These are phyloP conservation scores for Notechis scutatus DNA, from an alignment of 2,113 vertebrate species.

Conservation along the genomic window DNA sequence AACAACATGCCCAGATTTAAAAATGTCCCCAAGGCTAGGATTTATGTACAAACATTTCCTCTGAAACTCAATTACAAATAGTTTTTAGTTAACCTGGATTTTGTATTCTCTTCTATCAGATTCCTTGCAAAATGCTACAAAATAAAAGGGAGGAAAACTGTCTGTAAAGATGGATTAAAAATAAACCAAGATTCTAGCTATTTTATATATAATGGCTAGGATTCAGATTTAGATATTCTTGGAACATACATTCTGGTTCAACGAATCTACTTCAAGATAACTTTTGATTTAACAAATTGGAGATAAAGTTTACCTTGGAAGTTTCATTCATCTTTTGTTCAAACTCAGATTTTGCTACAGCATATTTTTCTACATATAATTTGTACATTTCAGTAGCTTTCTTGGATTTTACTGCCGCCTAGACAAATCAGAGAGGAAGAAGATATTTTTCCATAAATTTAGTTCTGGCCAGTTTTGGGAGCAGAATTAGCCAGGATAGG, in stretches of 20 bases:
- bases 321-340: conserved; percentile 97
- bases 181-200: not conserved
- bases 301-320: conserved; percentile 80
- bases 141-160: not conserved
- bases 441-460: not conserved
- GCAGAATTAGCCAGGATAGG: not conserved
- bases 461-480: not conserved
- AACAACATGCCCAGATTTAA: not conserved
- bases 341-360: conserved; percentile 90
- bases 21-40: not conserved
- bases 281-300: not conserved
- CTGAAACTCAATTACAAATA: not conserved
- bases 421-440: conserved; percentile 46
- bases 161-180: not conserved
- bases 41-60: not conserved
- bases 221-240: not conserved
- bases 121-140: not conserved
- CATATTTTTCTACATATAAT: conserved; percentile 92
- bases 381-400: conserved; percentile 96
- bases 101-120: not conserved
- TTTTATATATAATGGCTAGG: not conserved
- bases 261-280: not conserved
- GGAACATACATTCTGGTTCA: not conserved
- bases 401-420: conserved; percentile 93
- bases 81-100: not conserved